A percentile compares a stretch with the other conserved stretches of the same genome.
These are phyloP conservation scores for Nomada ruficornis DNA, from an alignment of 2,888 invertebrate genomes.

Conservation along the genomic window DNA sequence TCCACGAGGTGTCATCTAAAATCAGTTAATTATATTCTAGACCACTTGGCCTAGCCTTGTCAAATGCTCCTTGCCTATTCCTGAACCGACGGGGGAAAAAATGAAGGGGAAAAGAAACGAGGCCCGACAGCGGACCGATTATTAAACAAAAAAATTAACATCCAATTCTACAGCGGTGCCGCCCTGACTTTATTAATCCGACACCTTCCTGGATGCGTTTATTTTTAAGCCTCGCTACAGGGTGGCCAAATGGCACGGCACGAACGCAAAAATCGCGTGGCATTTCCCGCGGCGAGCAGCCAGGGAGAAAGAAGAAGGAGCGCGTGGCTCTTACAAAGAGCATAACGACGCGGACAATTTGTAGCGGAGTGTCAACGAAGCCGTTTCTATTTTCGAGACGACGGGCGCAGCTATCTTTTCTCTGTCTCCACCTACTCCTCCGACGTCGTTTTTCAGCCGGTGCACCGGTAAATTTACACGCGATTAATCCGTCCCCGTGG, in stretches of 20 bases:
- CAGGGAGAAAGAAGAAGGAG: constrained; percentile 33
- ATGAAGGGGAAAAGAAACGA: no score
- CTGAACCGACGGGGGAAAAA: no score
- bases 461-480: constrained; percentile 59
- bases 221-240: not conserved
- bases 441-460: constrained; percentile 51
- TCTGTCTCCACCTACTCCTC: constrained; percentile 35
- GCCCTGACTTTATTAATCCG: no score
- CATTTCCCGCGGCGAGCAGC: constrained; percentile 12
- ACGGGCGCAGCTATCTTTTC: constrained; percentile 67
- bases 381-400: constrained; percentile 82
- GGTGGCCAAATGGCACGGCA: not conserved
- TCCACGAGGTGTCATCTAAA: constrained; percentile 64
- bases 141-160: no score
- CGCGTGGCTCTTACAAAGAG: constrained; percentile 63
- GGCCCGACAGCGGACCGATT: no score
- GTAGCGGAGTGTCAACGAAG: constrained; percentile 82
- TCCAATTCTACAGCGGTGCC: no score
- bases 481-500: constrained; percentile 57
- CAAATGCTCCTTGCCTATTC: no score
- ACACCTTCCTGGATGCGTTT: not conserved
- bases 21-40: constrained; percentile 69
- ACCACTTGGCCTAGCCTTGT: no score
- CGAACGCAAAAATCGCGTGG: constrained; percentile 16
- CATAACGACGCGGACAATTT: constrained; percentile 83